phyloP scores from a whole-genome alignment of 2,797 vertebrate species.

The Epinephelus awoara region DNA sequence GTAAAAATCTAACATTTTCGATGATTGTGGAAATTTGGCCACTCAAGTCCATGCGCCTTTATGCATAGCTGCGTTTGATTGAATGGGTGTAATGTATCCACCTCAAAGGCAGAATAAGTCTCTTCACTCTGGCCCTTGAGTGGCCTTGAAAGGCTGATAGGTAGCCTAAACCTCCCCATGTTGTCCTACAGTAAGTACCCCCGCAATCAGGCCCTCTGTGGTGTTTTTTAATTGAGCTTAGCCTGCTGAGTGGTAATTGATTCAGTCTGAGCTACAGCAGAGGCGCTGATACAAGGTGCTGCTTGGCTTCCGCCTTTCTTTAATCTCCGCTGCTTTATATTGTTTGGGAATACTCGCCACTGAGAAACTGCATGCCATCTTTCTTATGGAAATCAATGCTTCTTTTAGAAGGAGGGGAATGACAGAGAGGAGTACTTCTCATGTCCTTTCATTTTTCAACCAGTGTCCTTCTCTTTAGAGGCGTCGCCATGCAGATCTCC shows the following conservation, averaged over 20 bases:
- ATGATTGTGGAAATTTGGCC: conserved; percentile 50
- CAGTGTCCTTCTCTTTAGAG: conserved; percentile 95
- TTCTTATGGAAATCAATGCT: conserved; percentile 99
- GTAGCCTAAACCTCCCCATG: conserved; percentile 88
- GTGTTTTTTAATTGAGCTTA: conserved; percentile 92
- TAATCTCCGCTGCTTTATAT: conserved; percentile 96
- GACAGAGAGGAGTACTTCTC: conserved; percentile 87
- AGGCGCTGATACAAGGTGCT: conserved; percentile 94
- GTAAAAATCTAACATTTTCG: conserved; percentile 42
- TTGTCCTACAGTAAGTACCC: conserved; percentile 89
- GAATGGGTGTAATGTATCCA: conserved; percentile 68
- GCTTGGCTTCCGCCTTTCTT: conserved; percentile 91
- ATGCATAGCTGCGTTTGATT: conserved; percentile 46
- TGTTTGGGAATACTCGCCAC: conserved; percentile 93
- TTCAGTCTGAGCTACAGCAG: conserved; percentile 90
- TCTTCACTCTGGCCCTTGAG: conserved; percentile 85
- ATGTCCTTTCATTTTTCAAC: conserved; percentile 90
- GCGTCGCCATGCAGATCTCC: conserved; percentile 93
- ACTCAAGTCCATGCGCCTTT: conserved; percentile 16
- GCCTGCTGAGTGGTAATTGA: conserved; percentile 93
- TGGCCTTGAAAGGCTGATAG: conserved; percentile 88
- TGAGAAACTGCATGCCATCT: conserved; percentile 95
- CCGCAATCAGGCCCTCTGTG: conserved; percentile 84
- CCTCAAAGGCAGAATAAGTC: conserved; percentile 86
- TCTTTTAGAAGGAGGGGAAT: conserved; percentile 85